phyloP scores from a whole-genome alignment of 2,797 vertebrate genomes.

The Silurus lanzhouensis region DNA sequence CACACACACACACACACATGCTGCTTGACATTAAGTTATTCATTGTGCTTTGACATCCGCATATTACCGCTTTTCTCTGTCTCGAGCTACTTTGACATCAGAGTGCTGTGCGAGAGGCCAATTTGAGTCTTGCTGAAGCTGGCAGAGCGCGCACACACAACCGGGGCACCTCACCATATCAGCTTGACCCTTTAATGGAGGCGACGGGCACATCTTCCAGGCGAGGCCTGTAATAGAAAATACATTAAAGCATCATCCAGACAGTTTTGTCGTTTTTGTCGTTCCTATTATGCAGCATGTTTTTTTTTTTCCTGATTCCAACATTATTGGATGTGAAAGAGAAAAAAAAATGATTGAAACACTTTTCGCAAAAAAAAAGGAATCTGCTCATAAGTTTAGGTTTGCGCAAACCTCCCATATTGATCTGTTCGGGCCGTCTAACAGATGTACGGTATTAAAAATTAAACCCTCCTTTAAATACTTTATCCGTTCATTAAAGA shows the following conservation, averaged over 20 bases:
- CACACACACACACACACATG: neutral
- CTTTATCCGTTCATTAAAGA: constrained; percentile 62
- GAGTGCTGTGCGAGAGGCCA: constrained; percentile 12
- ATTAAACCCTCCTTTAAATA: constrained; percentile 59
- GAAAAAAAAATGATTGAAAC: neutral
- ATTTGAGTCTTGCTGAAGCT: constrained; percentile 27
- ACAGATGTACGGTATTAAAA: constrained; percentile 61
- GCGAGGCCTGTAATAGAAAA: constrained; percentile 44
- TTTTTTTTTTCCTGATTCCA: constrained; percentile 13
- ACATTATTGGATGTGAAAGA: constrained; percentile 15
- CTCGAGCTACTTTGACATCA: constrained; percentile 38
- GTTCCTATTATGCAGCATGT: constrained; percentile 15
- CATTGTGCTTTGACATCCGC: constrained; percentile 36
- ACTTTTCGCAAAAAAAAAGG: constrained; percentile 15
- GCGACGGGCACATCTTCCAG: constrained; percentile 20
- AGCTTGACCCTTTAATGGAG: constrained; percentile 51
- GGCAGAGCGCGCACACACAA: neutral
- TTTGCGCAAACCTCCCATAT: constrained; percentile 52
- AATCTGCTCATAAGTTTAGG: constrained; percentile 42
- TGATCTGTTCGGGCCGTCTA: constrained; percentile 55
- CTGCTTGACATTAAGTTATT: constrained; percentile 20
- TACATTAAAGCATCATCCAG: constrained; percentile 46
- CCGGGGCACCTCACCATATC: constrained; percentile 24
- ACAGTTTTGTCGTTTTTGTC: constrained; percentile 29
- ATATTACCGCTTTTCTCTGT: constrained; percentile 26